Evolutionary conservation across 2,797 vertebrate genomes (phyloP).

Genomic region (Macroramphosus scolopax): DNA sequence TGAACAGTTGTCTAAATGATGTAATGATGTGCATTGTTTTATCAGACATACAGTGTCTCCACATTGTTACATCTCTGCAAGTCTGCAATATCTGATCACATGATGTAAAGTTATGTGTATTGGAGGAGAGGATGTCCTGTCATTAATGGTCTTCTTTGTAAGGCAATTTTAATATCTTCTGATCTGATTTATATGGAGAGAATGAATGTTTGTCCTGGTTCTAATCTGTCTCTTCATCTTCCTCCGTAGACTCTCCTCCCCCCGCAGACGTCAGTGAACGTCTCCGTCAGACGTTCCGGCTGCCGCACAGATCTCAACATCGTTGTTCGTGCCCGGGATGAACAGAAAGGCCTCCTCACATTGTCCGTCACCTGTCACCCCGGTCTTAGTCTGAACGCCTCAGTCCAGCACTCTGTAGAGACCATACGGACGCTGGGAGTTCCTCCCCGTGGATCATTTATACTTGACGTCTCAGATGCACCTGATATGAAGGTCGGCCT

Average conservation of each 20-base stretch:
- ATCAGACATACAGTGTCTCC: no score
- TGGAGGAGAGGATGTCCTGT: not conserved
- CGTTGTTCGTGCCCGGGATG: conserved; percentile 44
- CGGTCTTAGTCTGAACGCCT: conserved; percentile 55
- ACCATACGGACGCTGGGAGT: conserved; percentile 63
- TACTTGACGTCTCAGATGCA: conserved; percentile 43
- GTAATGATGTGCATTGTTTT: conserved; percentile 3
- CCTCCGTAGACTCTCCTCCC: conserved; percentile 54
- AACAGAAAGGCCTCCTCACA: conserved; percentile 50
- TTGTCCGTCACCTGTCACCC: conserved; percentile 46
- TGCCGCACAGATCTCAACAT: conserved; percentile 53
- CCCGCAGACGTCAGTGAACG: conserved; percentile 67
- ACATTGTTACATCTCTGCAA: no score
- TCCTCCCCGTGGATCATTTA: conserved; percentile 61
- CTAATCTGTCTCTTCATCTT: conserved; percentile 1
- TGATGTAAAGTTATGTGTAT: not conserved
- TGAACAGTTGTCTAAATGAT: conserved; percentile 3
- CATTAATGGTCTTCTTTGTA: conserved; percentile 16
- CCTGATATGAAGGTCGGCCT: conserved; percentile 56
- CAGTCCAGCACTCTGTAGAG: conserved; percentile 71
- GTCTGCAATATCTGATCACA: not conserved
- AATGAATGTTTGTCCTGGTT: not conserved
- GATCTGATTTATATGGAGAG: not conserved
- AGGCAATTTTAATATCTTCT: not conserved
- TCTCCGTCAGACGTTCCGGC: conserved; percentile 65